phyloP scores from a whole-genome alignment of 2,888 invertebrate genomes.

The Cristatella mucedo region DNA sequence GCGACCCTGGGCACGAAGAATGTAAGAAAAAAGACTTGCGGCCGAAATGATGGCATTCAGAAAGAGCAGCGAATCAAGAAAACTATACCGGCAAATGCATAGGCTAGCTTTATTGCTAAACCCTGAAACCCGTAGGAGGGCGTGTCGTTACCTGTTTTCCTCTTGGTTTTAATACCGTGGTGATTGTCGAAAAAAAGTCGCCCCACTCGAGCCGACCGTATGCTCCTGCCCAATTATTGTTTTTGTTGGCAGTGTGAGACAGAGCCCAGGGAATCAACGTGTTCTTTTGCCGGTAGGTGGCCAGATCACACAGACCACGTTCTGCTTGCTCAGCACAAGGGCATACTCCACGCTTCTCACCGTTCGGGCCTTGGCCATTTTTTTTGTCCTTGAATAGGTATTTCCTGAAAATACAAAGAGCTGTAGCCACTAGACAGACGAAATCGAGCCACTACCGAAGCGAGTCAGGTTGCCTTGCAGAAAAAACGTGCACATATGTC shows the following conservation, averaged over 20 bases:
- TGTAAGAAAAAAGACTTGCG: neutral
- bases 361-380: conserved; percentile 42
- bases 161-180: conserved; percentile 68
- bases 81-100: too few relatives aligned
- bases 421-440: too few relatives aligned
- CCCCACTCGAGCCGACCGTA: conserved; percentile 66
- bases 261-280: conserved; percentile 75
- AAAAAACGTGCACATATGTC: neutral
- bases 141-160: conserved; percentile 54
- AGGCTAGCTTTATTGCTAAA: too few relatives aligned
- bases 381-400: conserved; percentile 46
- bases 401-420: conserved; percentile 33
- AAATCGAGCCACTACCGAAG: too few relatives aligned
- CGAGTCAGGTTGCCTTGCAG: neutral
- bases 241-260: conserved; percentile 67
- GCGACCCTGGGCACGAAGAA: conserved; percentile 47
- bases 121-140: too few relatives aligned
- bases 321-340: conserved; percentile 47
- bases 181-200: conserved; percentile 66
- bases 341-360: conserved; percentile 56
- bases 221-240: conserved; percentile 70
- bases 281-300: conserved; percentile 58
- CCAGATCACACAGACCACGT: conserved; percentile 48
- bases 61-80: too few relatives aligned
- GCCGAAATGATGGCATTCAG: too few relatives aligned